Evolutionary conservation across 2,113 vertebrate genomes (phyloP), one percentile per base, ranked within the genome.

Genomic region (Datnioides undecimradiatus): DNA sequence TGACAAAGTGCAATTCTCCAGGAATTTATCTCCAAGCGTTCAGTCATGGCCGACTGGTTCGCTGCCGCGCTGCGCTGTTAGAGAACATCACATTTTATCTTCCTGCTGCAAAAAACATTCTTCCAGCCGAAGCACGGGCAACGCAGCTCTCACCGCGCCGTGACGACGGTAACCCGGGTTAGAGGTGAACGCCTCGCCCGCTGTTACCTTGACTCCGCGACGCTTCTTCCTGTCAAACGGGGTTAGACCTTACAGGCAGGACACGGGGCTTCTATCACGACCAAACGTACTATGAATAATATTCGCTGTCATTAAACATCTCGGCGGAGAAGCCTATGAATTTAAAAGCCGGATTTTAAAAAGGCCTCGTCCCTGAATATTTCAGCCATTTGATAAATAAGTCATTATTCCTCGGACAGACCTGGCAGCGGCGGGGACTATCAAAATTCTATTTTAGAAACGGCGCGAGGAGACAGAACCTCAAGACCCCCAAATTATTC

Each of bases 341-440:
- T 90, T 87, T 85, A 80, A 87, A 86, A 79, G 72, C 40, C 16
- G 40, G 64, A 76, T 83, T 87, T 73, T 25, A 51, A 78, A 88
- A 88, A 86, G 62, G 45, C 74, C 82, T 54, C 64, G 68, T 89
- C 76, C n/a, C 59, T 88, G 81, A 92, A 93, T 90, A 90, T 93
- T 88, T 91, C 79, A 88, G 62, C 76, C 60, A 52, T 87, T 85
- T 88, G 80, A 93, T 93, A 87, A 92, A 94, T 90, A 89, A 92
- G 84, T 88, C 79, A 92, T 91, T 85, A 88, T 85, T 85, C 86
- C 80, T 82, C 69, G 62, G 62, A 87, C 80, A 66, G 79, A 67
- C 78, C 83, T 12, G 2, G 70, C 70, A 17, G 76, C 45, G 10
- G 82, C 66, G 6, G 73, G 69, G 60, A 83, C 75, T 57, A 86